Conservation (phyloP, 2,797 vertebrate species). For the Galaxias olidus region DNA sequence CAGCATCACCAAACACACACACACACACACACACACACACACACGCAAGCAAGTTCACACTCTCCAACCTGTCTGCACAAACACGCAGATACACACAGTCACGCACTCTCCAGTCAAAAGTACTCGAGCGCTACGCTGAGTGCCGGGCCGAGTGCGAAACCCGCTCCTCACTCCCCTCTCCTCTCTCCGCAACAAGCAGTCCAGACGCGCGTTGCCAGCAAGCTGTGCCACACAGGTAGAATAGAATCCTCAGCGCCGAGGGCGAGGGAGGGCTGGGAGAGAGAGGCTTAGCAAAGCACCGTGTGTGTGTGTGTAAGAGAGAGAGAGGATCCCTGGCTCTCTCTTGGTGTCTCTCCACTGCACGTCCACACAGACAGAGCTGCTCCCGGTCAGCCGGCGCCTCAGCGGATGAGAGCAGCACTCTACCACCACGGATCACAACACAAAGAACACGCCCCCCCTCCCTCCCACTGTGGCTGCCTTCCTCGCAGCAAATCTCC, state of each 20-base stretch:
- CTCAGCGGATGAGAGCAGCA: conserved; percentile 89
- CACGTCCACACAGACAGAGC: conserved; percentile 62
- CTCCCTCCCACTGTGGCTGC: conserved; percentile 77
- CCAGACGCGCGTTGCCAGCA: conserved; percentile 22
- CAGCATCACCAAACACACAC: conserved; percentile 64
- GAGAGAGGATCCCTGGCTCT: conserved; percentile 42
- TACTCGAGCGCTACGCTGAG: too few species aligned
- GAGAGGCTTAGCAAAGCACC: conserved; percentile 34
- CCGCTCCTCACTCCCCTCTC: conserved; percentile 15
- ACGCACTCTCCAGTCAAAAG: conserved; percentile 3
- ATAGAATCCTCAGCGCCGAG: conserved; percentile 31
- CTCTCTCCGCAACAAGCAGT: conserved; percentile 25
- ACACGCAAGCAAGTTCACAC: conserved; percentile 11
- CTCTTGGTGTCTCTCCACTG: conserved; percentile 69
- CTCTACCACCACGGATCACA: conserved; percentile 79
- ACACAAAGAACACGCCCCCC: conserved; percentile 90
- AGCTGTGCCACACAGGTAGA: conserved; percentile 26
- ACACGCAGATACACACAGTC: not conserved
- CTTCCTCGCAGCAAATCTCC: conserved; percentile 70
- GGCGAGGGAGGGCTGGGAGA: conserved; percentile 32
- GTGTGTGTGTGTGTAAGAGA: conserved; percentile 1
- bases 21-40: conserved; percentile 29
- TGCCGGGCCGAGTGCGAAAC: not conserved
- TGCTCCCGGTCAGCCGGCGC: conserved; percentile 78
- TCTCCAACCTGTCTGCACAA: conserved; percentile 3